Base-by-base conservation (phyloP, 2,113 vertebrate genomes). In the Pleuronectes platessa region DNA sequence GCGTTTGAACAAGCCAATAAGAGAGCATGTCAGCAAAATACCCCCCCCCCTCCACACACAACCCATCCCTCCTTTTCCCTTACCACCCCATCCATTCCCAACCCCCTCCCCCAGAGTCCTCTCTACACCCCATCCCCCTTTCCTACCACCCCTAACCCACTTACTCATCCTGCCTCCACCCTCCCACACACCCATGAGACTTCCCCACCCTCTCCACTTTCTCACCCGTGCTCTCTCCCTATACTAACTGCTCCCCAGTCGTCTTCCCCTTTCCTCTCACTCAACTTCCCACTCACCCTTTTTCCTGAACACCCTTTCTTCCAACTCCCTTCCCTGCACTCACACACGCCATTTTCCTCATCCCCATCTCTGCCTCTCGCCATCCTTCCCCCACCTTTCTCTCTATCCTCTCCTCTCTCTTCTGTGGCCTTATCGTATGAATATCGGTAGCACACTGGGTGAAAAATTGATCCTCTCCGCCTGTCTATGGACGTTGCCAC, bases 1-100 rank as follows among this genome's bases (percentile, higher is more conserved):
- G 81, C 73, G 27, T 94, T 94, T 92, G 88, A 94, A 94, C 89
- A 84, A 90, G 87, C 94, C 93, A 94, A 95, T 94, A 86, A 92
- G 90, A 89, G 78, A 79, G 79, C 90, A 90, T 73, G 79, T 92
- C 90, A 92, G 90, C 78, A 83, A 82, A 87, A 86, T 86, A 74
- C 11, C 86, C 85, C 85, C 80, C 86, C 79, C 56, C 2, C 69
- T 61, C 42, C 67, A 51, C 62, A 77, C 74, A 77, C 79, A 84
- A 79, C 77, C 89, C 83, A 89, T 89, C 90, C 78, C 86, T 86
- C 79, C 9, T 66, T 90, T 89, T 83, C 86, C 86, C 86, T 86
- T 80, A 88, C 83, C 88, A 88, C 86, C 82, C 88, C 85, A 89
- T 89, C 90, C 85, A 87, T 89, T 89, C 88, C 88, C 86, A 81